Percentiles rank a stretch among this genome's conserved stretches.
These are phyloP conservation scores for Indicator indicator DNA, from an alignment of 2,113 vertebrate species.

Conservation along the genomic window DNA sequence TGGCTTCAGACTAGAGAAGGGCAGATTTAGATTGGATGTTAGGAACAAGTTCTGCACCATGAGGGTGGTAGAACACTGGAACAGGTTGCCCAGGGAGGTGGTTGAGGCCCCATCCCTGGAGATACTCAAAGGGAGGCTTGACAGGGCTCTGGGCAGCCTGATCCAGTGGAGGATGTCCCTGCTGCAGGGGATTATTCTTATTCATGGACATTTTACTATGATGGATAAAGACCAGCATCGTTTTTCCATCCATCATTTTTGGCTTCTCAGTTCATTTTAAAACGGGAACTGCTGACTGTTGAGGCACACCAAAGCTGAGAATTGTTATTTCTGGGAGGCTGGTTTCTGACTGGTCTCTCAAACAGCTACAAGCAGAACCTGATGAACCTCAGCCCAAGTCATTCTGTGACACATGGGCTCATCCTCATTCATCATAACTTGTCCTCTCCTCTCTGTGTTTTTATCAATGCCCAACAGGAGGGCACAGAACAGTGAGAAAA, in stretches of 20 bases:
- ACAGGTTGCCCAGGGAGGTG: too few species aligned
- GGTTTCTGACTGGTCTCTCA: background rate
- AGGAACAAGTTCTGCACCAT: too few species aligned
- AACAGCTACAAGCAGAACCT: background rate
- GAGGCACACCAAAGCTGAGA: background rate
- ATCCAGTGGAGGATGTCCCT: too few species aligned
- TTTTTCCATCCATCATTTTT: background rate
- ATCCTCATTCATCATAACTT: background rate
- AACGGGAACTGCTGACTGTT: background rate
- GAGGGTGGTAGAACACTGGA: too few species aligned
- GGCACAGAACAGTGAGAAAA: background rate
- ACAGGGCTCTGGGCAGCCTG: too few species aligned
- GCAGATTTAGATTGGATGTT: too few species aligned
- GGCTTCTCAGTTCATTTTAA: background rate
- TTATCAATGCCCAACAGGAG: background rate
- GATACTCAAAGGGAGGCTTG: too few species aligned
- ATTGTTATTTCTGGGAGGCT: background rate
- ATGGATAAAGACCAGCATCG: background rate
- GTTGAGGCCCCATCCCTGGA: too few species aligned
- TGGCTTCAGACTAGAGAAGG: too few species aligned
- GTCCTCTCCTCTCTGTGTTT: fast-evolving
- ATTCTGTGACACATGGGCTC: background rate
- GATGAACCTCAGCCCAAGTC: background rate
- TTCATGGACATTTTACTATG: background rate
- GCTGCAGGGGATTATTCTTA: background rate